A percentile compares a stretch with the other conserved stretches of the same genome.
Conservation (phyloP, 2,797 vertebrate genomes). For the Galago senegalensis region DNA sequence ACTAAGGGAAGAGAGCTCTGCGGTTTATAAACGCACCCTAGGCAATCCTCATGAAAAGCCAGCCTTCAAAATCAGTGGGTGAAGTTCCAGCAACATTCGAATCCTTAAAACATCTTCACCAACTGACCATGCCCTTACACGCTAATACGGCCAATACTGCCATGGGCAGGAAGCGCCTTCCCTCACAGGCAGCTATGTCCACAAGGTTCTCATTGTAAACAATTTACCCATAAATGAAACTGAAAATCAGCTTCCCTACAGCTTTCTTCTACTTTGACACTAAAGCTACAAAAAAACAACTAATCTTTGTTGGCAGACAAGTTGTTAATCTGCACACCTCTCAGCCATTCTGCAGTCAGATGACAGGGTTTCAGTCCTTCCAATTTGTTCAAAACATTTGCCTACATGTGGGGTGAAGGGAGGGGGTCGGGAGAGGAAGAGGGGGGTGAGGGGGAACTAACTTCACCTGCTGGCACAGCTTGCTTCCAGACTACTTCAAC, state of each 20-base stretch:
- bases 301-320: neutral
- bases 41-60: neutral
- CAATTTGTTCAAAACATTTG: neutral
- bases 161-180: neutral
- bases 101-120: neutral
- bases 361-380: neutral
- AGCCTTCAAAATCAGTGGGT: neutral
- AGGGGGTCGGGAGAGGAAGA: no score
- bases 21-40: neutral
- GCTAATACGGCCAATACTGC: no score
- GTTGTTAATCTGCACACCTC: neutral
- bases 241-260: neutral
- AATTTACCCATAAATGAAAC: neutral
- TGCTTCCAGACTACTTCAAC: neutral
- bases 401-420: no score
- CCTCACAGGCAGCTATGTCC: neutral
- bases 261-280: neutral
- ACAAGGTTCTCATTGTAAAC: neutral
- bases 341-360: neutral
- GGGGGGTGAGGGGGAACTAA: neutral
- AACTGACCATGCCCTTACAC: fast-evolving
- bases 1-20: neutral
- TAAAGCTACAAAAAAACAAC: neutral
- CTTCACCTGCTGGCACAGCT: neutral
- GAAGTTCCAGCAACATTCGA: neutral